Evolutionary conservation across 2,113 vertebrate species (phyloP).

Genomic region (Hystrix brachyura): DNA sequence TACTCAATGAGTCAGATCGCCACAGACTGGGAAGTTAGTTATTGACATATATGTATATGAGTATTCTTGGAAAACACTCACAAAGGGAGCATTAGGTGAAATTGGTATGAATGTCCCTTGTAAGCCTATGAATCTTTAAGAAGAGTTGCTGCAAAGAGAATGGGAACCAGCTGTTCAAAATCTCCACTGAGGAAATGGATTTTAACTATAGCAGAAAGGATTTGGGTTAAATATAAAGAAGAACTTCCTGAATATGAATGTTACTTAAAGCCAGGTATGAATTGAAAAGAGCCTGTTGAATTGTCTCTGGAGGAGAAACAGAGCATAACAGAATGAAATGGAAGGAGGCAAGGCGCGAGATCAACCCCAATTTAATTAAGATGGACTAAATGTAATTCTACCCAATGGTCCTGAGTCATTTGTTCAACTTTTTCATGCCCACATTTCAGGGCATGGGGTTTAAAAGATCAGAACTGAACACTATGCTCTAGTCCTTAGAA

Average conservation of each 20-base stretch:
- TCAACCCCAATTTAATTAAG: background rate
- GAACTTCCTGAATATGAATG: conserved; percentile 72
- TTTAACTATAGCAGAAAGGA: conserved; percentile 73
- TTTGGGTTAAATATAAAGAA: conserved; percentile 74
- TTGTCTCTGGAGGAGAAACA: conserved; percentile 45
- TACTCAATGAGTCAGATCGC: background rate
- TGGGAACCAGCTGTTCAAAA: conserved; percentile 80
- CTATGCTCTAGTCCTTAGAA: background rate
- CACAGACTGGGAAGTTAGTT: background rate
- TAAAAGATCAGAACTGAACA: background rate
- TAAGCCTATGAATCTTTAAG: conserved; percentile 74
- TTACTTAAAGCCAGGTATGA: conserved; percentile 65
- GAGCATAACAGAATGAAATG: background rate
- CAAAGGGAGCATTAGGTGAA: conserved; percentile 47
- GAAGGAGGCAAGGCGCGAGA: background rate
- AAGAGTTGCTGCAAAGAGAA: conserved; percentile 64
- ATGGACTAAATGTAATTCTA: conserved; percentile 6
- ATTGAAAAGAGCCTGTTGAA: conserved; percentile 44
- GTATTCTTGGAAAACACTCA: conserved; percentile 37
- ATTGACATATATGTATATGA: conserved; percentile 22
- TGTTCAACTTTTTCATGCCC: background rate
- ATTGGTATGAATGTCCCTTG: conserved; percentile 57
- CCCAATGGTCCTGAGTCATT: background rate
- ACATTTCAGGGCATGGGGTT: background rate
- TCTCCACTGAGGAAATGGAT: conserved; percentile 70